Percentiles rank a stretch among this genome's conserved stretches.
Conservation (phyloP, 2,113 vertebrate genomes). For the Chlorodrepanis virens region DNA sequence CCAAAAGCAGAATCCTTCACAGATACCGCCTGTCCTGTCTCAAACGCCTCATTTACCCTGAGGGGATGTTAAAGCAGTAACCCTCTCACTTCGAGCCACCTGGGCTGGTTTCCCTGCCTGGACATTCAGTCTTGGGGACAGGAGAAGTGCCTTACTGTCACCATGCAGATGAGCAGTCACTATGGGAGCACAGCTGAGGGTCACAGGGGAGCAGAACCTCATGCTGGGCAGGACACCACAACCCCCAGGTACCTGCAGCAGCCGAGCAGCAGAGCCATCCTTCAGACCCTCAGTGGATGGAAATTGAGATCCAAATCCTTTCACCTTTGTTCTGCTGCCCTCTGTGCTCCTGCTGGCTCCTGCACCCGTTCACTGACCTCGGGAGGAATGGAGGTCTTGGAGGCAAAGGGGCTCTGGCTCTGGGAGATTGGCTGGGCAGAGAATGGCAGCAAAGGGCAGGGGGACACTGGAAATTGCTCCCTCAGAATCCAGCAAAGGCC, state of each 20-base stretch:
- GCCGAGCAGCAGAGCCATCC: accelerated
- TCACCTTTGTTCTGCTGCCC: background rate
- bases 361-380: background rate
- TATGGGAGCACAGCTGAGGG: background rate
- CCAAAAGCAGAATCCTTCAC: background rate
- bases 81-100: accelerated
- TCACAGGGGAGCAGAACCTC: background rate
- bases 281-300: background rate
- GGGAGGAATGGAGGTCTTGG: background rate
- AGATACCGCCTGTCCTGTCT: accelerated
- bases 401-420: background rate
- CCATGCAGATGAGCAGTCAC: accelerated
- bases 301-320: background rate
- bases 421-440: background rate
- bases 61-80: background rate
- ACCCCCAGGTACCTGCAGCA: background rate
- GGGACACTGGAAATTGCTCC: accelerated
- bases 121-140: background rate
- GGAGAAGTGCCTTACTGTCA: background rate
- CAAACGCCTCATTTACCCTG: background rate
- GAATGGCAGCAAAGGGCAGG: background rate
- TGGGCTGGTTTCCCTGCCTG: background rate
- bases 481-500: background rate
- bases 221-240: background rate
- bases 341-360: background rate